A percentile compares a stretch with the other conserved stretches of the same genome.
These are phyloP conservation scores for Aplysia californica DNA, from an alignment of 1,140 invertebrate species.

Conservation along the genomic window DNA sequence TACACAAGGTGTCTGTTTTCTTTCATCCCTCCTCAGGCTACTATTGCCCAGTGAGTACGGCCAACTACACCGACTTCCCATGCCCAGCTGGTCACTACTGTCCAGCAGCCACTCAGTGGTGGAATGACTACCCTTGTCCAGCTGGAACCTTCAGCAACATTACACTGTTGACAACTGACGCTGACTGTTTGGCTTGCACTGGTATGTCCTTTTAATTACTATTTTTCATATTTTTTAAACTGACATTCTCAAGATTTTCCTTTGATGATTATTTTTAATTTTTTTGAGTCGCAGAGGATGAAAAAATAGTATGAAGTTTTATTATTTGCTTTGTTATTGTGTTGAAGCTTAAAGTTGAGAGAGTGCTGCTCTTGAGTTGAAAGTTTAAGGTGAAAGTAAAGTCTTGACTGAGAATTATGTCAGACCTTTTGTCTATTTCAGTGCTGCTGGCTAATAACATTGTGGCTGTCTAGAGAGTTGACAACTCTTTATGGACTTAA, in stretches of 20 bases:
- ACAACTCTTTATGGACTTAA: too few species aligned
- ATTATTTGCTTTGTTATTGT: too few species aligned
- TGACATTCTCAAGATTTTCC: not conserved
- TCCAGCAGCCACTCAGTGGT: slow-evolving; percentile 41
- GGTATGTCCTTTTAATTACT: slow-evolving; percentile 34
- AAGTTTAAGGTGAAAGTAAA: too few species aligned
- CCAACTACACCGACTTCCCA: slow-evolving; percentile 54
- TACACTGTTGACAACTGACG: slow-evolving; percentile 39
- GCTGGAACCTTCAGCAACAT: slow-evolving; percentile 59
- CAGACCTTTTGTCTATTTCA: too few species aligned
- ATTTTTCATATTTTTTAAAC: not conserved
- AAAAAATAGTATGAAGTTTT: too few species aligned
- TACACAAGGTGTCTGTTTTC: too few species aligned
- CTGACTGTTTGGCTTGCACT: slow-evolving; percentile 55
- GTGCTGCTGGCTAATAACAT: too few species aligned
- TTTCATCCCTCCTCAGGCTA: slow-evolving; percentile 53
- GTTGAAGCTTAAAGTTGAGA: too few species aligned
- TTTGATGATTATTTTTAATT: not conserved
- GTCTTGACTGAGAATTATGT: too few species aligned
- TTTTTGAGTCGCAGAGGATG: too few species aligned
- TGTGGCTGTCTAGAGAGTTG: too few species aligned
- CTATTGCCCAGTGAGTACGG: slow-evolving; percentile 56
- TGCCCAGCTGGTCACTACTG: slow-evolving; percentile 61
- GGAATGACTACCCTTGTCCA: slow-evolving; percentile 52
- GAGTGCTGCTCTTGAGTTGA: too few species aligned